Conservation (phyloP, 2,888 invertebrate genomes). For the Mythimna albipuncta region DNA sequence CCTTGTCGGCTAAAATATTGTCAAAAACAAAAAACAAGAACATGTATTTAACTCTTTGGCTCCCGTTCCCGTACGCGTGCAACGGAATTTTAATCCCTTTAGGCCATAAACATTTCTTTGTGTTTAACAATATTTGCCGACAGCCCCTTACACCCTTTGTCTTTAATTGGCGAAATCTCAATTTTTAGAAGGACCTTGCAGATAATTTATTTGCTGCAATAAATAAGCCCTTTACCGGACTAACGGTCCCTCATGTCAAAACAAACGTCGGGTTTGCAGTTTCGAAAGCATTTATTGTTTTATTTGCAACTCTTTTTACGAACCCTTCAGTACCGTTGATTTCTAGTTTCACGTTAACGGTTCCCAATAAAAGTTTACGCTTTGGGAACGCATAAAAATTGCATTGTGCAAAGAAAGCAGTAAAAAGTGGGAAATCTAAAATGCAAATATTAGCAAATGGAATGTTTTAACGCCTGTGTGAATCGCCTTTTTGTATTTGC, state of each 20-base stretch:
- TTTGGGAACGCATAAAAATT: conserved; percentile 65
- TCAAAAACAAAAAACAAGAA: conserved; percentile 25
- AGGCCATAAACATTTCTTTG: conserved; percentile 45
- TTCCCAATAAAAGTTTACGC: conserved; percentile 75
- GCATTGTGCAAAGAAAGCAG: conserved; percentile 53
- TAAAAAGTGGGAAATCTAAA: conserved; percentile 46
- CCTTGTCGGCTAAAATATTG: conserved; percentile 17
- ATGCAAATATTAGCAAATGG: conserved; percentile 65
- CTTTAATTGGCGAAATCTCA: conserved; percentile 59
- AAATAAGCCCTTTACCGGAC: conserved; percentile 76
- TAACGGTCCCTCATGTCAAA: conserved; percentile 74
- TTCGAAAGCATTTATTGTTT: conserved; percentile 75
- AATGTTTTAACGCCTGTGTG: conserved; percentile 52
- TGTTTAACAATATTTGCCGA: conserved; percentile 44
- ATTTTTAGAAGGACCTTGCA: conserved; percentile 47
- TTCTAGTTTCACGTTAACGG: conserved; percentile 71
- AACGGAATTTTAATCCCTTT: conserved; percentile 31
- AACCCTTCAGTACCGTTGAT: conserved; percentile 76
- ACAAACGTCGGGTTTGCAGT: conserved; percentile 70
- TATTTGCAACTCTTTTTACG: conserved; percentile 82
- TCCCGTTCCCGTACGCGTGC: conserved; percentile 46
- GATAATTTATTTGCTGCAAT: conserved; percentile 78
- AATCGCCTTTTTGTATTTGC: conserved; percentile 55
- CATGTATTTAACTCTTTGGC: conserved; percentile 40
- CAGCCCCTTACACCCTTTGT: conserved; percentile 60